Conservation (phyloP, 2,888 invertebrate genomes). For the Elmis aenea region DNA sequence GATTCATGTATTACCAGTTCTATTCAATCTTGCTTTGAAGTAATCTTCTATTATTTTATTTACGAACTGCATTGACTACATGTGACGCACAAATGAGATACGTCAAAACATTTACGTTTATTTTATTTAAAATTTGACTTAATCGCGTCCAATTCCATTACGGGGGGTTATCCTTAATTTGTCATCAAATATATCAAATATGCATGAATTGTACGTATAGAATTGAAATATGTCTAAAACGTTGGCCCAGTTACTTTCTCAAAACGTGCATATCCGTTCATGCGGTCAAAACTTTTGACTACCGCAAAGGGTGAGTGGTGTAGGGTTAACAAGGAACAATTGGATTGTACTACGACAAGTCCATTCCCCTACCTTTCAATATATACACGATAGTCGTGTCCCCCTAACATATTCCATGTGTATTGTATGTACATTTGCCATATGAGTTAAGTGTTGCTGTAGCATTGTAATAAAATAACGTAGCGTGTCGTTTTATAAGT, state of each 20-base stretch:
- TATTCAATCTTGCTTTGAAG: too few species aligned
- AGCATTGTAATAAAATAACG: too few species aligned
- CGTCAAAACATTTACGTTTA: too few species aligned
- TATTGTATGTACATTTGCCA: not conserved
- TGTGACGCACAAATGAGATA: too few species aligned
- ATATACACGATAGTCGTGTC: not conserved
- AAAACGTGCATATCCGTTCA: not conserved
- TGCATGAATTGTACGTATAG: conserved; percentile 45
- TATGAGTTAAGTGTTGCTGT: too few species aligned
- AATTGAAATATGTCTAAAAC: conserved; percentile 38
- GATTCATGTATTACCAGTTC: too few species aligned
- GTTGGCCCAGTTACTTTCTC: conserved; percentile 28
- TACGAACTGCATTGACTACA: too few species aligned
- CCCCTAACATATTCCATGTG: not conserved
- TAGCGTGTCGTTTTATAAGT: not conserved
- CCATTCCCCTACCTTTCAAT: conserved; percentile 21
- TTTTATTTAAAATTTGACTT: too few species aligned
- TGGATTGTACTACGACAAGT: conserved; percentile 40
- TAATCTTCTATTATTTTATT: too few species aligned
- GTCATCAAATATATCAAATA: conserved; percentile 48
- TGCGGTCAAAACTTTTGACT: conserved; percentile 8
- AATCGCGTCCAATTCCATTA: too few species aligned
- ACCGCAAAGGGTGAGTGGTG: conserved; percentile 33
- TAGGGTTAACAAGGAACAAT: conserved; percentile 49
- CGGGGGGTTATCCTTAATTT: conserved; percentile 41